Percentiles rank a stretch among this genome's conserved stretches.
phyloP scores from a whole-genome alignment of 2,113 vertebrate genomes.

The Psilopogon haemacephalus region DNA sequence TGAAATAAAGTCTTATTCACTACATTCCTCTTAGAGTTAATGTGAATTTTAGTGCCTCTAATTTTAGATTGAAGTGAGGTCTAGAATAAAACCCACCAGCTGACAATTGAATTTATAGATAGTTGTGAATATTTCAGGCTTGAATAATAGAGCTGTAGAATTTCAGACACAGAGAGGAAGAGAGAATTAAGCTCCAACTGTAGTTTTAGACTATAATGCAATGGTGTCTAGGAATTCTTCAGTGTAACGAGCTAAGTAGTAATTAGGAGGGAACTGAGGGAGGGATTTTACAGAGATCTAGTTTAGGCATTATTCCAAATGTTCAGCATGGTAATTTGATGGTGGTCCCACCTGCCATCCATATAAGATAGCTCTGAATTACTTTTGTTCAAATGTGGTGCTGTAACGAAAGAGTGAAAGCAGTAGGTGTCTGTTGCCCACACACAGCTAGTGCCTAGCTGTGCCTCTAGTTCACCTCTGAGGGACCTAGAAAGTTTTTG shows the following conservation, averaged over 20 bases:
- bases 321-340: conserved; percentile 7
- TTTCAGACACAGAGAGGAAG: conserved; percentile 83
- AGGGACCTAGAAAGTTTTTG: not conserved
- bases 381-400: not conserved
- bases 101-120: conserved; percentile 98
- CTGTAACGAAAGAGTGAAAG: not conserved
- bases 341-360: not conserved
- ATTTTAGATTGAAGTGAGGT: conserved; percentile 91
- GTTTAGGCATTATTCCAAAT: conserved; percentile 45
- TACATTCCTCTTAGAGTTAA: conserved; percentile 88
- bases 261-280: conserved; percentile 72
- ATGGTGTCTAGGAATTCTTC: conserved; percentile 70
- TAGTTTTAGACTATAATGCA: conserved; percentile 74
- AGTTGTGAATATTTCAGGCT: conserved; percentile 94
- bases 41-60: conserved; percentile 96
- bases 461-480: not conserved
- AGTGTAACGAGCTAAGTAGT: conserved; percentile 73
- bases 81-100: conserved; percentile 87
- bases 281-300: conserved; percentile 54
- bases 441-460: not conserved
- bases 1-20: conserved; percentile 91
- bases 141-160: conserved; percentile 93
- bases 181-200: conserved; percentile 78
- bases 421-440: not conserved
- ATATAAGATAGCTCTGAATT: not conserved